Evolutionary conservation across 2,113 vertebrate species (phyloP).

Genomic region (Muscicapa adusta): DNA sequence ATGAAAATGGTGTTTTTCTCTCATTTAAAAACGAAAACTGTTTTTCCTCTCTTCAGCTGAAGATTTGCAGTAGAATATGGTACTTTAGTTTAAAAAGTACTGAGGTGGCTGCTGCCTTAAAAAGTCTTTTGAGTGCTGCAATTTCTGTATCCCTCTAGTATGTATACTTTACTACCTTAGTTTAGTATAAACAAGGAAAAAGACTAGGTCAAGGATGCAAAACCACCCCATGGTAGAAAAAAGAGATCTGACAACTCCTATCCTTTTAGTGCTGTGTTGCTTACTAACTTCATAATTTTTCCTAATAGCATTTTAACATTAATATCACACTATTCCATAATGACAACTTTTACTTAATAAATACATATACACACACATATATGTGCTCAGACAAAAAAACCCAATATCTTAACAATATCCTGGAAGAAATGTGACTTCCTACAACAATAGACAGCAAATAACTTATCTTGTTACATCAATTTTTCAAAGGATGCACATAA

Average conservation of each 20-base stretch:
- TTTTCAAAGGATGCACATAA: background rate
- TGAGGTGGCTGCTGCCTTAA: background rate
- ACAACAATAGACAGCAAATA: background rate
- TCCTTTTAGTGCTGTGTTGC: background rate
- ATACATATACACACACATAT: rapidly evolving
- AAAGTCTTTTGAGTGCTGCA: background rate
- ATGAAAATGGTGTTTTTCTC: background rate
- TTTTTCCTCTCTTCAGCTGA: background rate
- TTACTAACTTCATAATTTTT: background rate
- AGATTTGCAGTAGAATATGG: background rate
- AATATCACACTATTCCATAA: background rate
- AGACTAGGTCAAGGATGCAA: background rate
- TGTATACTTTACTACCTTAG: background rate
- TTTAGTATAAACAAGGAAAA: background rate
- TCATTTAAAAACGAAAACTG: background rate
- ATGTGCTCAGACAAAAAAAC: background rate
- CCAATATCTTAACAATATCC: background rate
- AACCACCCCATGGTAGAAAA: background rate
- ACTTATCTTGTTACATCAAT: background rate
- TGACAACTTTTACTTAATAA: background rate
- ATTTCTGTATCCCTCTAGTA: background rate
- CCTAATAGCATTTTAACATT: background rate
- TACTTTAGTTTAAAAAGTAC: background rate
- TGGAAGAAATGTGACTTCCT: background rate
- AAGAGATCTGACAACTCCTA: background rate